Evolutionary conservation across 1,140 invertebrate species (phyloP), one percentile per base, ranked within the genome.

Genomic region (Stegodyphus dumicola): DNA sequence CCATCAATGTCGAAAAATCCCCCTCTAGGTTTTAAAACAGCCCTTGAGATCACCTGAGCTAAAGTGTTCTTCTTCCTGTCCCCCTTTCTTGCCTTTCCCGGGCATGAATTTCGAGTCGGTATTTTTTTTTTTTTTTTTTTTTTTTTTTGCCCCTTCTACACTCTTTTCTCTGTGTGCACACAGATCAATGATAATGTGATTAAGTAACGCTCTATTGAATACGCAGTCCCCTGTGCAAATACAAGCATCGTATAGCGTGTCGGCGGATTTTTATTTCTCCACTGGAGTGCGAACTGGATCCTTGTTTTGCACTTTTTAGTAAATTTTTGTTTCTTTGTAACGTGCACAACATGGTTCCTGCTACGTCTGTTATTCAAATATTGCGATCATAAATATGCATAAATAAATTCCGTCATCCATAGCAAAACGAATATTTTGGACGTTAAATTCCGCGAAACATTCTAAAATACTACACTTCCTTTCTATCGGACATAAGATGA

Each of bases 111-210:
- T 74, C 56, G 33, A 33, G 33, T 33, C 33, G 33, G 70, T 49
- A 75, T 33, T 65, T 74, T 65, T 83, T 17, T 60, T 71, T 67
- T 80, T 11, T n/a, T 48, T 10, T 54, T 73, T 54, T 13, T 60
- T 13, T 54, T 64, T 54, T 64, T 15, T 52, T 56, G 52, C 17
- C 17, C n/a, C 18, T 48, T 56, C 56, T 17, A 17, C 66, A 66
- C 49, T 51, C 64, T 74, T 81, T 53, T 69, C 33, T 33, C 33
- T n/a, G n/a, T 51, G 80, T 52, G 71, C 80, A 83, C 64, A 83
- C 80, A 83, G 80, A 83, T 83, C 80, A 83, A 83, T 83, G 80
- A 66, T 83, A 75, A 83, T 83, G 80, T 83, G 80, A 83, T 83
- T 83, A 83, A 65, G 71, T 66, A 71, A 75, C 71, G 80, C 80